These are phyloP conservation scores for Leontocebus nigricollis DNA, from an alignment of 2,797 vertebrate species.

Conservation along the genomic window DNA sequence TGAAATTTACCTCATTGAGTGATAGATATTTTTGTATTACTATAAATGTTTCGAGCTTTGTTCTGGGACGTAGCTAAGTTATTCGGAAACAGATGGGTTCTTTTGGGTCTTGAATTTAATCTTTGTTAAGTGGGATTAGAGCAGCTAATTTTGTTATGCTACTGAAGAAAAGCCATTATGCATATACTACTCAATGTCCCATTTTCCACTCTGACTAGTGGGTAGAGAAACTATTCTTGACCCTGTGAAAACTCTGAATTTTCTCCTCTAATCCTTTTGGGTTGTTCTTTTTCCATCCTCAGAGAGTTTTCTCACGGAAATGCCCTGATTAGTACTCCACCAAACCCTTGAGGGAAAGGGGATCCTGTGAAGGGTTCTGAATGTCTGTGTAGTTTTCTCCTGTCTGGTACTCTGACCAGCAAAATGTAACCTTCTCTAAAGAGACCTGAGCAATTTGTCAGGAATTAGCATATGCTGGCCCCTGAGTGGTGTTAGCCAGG, in stretches of 20 bases:
- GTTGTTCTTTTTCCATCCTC: background rate
- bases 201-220: background rate
- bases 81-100: background rate
- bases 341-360: background rate
- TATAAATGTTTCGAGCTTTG: background rate
- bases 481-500: background rate
- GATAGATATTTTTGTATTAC: background rate
- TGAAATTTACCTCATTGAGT: background rate
- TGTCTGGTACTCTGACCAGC: background rate
- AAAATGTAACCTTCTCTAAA: background rate
- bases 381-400: background rate
- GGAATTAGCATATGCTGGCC: background rate
- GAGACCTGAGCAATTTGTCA: background rate
- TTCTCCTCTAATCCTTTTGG: background rate
- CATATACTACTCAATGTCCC: background rate
- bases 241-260: background rate
- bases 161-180: background rate
- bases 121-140: background rate
- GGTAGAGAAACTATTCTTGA: background rate
- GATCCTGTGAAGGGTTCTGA: background rate
- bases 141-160: background rate
- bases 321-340: background rate
- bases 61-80: background rate
- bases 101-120: slow-evolving; percentile 21
- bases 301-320: background rate